These are phyloP conservation scores for Bradypodion ventrale DNA, from an alignment of 2,797 vertebrate genomes.

Conservation along the genomic window DNA sequence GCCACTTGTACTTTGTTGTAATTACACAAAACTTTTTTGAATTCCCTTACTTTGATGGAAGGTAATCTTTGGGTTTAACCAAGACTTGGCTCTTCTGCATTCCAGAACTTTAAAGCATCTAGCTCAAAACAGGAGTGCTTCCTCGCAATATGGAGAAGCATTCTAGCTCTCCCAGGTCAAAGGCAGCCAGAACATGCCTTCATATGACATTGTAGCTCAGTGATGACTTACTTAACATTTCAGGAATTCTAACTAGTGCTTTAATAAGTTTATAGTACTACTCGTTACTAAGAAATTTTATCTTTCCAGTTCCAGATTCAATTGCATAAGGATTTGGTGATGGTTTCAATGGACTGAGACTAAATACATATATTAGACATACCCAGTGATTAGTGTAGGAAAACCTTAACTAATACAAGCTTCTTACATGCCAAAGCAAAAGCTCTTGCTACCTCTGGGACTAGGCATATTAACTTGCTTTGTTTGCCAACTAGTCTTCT, in stretches of 20 bases:
- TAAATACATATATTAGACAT: neutral
- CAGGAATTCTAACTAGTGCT: neutral
- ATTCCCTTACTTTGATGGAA: neutral
- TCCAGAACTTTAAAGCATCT: neutral
- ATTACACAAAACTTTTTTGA: neutral
- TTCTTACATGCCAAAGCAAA: too few relatives aligned
- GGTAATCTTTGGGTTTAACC: neutral
- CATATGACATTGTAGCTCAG: neutral
- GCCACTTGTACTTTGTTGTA: neutral
- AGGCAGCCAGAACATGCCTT: neutral
- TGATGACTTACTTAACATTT: too few relatives aligned
- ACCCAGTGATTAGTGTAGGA: too few relatives aligned
- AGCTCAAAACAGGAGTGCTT: neutral
- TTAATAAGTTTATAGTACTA: neutral
- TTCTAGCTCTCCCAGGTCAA: neutral
- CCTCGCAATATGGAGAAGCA: neutral
- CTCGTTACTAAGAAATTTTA: neutral
- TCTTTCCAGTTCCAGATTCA: neutral
- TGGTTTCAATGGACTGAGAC: neutral
- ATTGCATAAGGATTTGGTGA: neutral
- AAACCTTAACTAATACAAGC: too few relatives aligned
- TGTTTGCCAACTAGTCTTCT: too few relatives aligned
- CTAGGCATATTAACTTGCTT: too few relatives aligned
- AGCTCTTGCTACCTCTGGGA: too few relatives aligned
- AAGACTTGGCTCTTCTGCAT: neutral